phyloP scores from a whole-genome alignment of 1,140 invertebrate species.

The Drosophila trapezifrons region DNA sequence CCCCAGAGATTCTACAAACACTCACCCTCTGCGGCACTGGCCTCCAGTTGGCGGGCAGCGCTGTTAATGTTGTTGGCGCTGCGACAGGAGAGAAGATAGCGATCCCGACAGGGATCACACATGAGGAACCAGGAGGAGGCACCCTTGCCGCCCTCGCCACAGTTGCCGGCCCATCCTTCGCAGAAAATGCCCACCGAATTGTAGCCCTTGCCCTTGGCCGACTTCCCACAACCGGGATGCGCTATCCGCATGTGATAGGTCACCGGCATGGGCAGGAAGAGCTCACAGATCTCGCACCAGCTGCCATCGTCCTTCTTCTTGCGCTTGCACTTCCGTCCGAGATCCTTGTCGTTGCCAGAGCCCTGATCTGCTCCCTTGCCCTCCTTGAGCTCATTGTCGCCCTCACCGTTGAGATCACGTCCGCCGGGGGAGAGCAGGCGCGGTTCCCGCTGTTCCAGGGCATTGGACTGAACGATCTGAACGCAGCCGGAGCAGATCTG shows the following conservation, averaged over 20 bases:
- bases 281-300: constrained; percentile 94
- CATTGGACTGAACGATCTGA: constrained; percentile 85
- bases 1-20: no score
- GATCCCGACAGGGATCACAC: constrained; percentile 94
- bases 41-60: constrained; percentile 39
- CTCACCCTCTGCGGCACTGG: constrained; percentile 44
- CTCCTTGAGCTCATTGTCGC: constrained; percentile 83
- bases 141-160: constrained; percentile 93
- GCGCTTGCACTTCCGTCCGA: constrained; percentile 85
- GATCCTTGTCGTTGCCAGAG: constrained; percentile 81
- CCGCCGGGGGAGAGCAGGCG: constrained; percentile 46
- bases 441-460: constrained; percentile 70
- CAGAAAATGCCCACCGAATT: constrained; percentile 94
- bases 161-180: constrained; percentile 94
- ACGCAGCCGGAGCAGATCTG: constrained; percentile 90
- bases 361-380: constrained; percentile 27
- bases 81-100: constrained; percentile 88
- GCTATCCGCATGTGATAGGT: constrained; percentile 95
- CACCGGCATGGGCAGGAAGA: constrained; percentile 89
- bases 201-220: constrained; percentile 93
- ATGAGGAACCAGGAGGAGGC: constrained; percentile 95
- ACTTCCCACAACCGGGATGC: constrained; percentile 95
- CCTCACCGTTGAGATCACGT: constrained; percentile 60
- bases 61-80: constrained; percentile 74
- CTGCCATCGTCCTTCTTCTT: constrained; percentile 86